phyloP scores from a whole-genome alignment of 2,888 invertebrate genomes.

The Synergus laeviventris region DNA sequence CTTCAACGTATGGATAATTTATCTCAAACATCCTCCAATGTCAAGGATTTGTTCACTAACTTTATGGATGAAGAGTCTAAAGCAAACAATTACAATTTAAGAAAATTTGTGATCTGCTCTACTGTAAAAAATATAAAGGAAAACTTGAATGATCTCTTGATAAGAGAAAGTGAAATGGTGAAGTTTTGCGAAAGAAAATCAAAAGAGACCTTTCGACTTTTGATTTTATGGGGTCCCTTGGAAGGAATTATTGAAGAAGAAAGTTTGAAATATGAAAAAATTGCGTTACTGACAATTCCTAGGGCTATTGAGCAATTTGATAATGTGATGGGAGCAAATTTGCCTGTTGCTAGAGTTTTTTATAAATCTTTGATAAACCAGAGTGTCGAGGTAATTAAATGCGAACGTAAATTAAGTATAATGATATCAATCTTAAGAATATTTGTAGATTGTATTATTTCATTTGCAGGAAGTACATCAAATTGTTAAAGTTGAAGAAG shows the following conservation, averaged over 20 bases:
- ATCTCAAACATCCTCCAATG: background rate
- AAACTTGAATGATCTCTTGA: slow-evolving; percentile 38
- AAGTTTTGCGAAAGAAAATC: slow-evolving; percentile 37
- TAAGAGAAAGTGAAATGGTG: slow-evolving; percentile 41
- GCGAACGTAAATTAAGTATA: background rate
- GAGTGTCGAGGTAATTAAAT: background rate
- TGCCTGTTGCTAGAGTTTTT: background rate
- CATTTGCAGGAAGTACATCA: background rate
- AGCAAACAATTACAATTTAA: slow-evolving; percentile 31
- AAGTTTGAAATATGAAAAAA: background rate
- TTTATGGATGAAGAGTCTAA: slow-evolving; percentile 49
- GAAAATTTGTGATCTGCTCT: slow-evolving; percentile 51
- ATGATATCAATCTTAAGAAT: background rate
- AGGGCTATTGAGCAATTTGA: background rate
- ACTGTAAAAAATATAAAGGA: slow-evolving; percentile 32
- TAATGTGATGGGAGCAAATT: slow-evolving; percentile 3
- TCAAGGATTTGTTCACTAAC: slow-evolving; percentile 41
- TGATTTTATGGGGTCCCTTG: background rate
- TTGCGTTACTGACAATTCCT: background rate
- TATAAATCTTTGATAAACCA: background rate
- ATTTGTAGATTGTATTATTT: background rate
- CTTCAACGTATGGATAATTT: slow-evolving; percentile 43
- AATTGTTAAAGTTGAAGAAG: background rate
- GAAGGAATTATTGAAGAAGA: background rate
- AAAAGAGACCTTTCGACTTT: background rate